phyloP scores from a whole-genome alignment of 1,140 invertebrate species.

The Trachelipus rathkii region DNA sequence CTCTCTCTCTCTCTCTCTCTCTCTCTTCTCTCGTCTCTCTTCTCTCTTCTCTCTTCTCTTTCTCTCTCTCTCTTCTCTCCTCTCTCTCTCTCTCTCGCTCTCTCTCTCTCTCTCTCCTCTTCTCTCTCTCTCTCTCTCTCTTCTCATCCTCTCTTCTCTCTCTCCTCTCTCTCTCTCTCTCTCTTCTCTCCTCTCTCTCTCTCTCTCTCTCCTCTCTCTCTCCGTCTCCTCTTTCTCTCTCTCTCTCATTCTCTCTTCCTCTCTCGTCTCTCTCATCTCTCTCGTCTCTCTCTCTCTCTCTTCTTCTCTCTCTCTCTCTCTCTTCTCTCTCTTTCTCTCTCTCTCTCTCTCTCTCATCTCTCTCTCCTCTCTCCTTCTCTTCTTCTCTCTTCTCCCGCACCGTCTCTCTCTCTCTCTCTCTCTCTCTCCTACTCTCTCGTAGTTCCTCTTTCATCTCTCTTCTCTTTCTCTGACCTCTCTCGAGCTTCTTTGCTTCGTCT shows the following conservation, averaged over 20 bases:
- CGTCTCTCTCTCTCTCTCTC: slow-evolving; percentile 2
- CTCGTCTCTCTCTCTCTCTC: not conserved
- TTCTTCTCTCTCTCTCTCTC: not conserved
- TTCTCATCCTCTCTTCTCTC: not conserved
- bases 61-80: too few relatives aligned
- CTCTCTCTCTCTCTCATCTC: not conserved
- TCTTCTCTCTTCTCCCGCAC: not conserved
- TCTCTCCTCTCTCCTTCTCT: not conserved
- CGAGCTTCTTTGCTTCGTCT: not conserved
- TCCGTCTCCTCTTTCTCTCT: not conserved
- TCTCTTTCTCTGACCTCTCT: not conserved
- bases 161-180: not conserved
- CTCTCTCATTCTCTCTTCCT: too few relatives aligned
- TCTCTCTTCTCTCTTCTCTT: too few relatives aligned
- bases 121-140: not conserved
- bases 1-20: too few relatives aligned
- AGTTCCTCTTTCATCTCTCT: not conserved
- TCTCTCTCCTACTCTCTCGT: not conserved
- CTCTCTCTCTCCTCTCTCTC: not conserved
- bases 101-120: too few relatives aligned
- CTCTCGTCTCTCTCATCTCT: too few relatives aligned
- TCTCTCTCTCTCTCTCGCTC: too few relatives aligned
- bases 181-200: not conserved
- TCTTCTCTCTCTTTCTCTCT: not conserved
- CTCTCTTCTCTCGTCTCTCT: too few relatives aligned